phyloP scores from a whole-genome alignment of 2,797 vertebrate species.

The Astyanax mexicanus region DNA sequence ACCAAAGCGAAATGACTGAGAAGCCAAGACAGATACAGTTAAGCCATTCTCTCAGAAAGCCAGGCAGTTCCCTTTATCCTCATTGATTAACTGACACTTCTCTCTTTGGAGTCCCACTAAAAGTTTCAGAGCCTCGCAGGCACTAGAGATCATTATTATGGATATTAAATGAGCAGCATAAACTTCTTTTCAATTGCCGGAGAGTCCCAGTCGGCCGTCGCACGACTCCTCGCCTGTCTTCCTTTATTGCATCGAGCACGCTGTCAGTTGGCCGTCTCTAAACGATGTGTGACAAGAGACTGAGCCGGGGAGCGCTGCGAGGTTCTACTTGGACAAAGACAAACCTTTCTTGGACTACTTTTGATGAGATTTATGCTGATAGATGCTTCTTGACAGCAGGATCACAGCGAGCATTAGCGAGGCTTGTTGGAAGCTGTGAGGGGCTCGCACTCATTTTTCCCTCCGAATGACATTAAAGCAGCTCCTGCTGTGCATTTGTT shows the following conservation, averaged over 20 bases:
- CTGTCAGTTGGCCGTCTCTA: not conserved
- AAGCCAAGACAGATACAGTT: not conserved
- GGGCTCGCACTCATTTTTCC: not conserved
- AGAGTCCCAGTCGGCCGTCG: not conserved
- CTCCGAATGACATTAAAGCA: not conserved
- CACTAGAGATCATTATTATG: not conserved
- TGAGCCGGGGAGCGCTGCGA: not conserved
- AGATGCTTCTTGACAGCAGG: constrained; percentile 2
- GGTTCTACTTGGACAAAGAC: not conserved
- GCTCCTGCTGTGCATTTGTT: not conserved
- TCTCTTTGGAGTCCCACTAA: not conserved
- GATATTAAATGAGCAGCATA: not conserved
- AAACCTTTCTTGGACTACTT: not conserved
- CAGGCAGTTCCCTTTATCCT: not conserved
- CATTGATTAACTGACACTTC: not conserved
- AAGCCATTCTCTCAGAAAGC: not conserved
- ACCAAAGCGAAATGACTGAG: no score
- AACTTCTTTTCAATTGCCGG: not conserved
- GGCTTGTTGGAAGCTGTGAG: not conserved
- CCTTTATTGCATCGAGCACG: not conserved
- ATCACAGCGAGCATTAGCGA: not conserved
- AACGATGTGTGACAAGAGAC: constrained; percentile 10
- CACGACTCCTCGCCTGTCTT: no score
- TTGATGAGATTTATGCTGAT: constrained; percentile 4
- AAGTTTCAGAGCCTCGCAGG: not conserved